phyloP scores from a whole-genome alignment of 2,113 vertebrate genomes.

The Pterocles orientalis region DNA sequence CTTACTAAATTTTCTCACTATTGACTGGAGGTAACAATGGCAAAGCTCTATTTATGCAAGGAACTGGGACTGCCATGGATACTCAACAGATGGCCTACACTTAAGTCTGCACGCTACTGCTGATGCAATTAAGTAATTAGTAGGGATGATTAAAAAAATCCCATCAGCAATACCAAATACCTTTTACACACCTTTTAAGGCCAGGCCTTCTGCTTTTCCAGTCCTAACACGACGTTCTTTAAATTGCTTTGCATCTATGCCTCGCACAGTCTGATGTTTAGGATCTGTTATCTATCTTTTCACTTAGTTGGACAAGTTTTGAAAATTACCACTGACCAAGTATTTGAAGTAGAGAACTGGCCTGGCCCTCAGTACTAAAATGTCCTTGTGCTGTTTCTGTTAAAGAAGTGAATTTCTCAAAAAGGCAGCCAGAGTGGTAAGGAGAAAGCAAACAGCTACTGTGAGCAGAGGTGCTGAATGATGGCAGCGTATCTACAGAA shows the following conservation, averaged over 20 bases:
- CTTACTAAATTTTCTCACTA: neutral
- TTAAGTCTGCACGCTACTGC: neutral
- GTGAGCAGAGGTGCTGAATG: conserved; percentile 1
- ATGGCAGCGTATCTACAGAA: neutral
- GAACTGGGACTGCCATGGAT: neutral
- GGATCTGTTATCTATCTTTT: neutral
- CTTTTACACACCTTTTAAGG: neutral
- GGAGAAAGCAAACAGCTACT: neutral
- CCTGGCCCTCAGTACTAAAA: neutral
- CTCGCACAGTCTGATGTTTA: neutral
- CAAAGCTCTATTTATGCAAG: neutral
- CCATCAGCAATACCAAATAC: neutral
- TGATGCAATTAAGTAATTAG: neutral
- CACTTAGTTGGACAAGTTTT: neutral
- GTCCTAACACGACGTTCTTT: neutral
- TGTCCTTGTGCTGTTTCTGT: neutral
- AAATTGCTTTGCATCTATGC: neutral
- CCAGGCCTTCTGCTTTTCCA: neutral
- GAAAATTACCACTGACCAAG: neutral
- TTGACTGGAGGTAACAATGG: neutral
- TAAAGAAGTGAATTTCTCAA: neutral
- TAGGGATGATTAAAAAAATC: neutral
- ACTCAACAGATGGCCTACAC: neutral
- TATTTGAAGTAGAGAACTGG: neutral
- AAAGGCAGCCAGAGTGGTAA: neutral